These are phyloP conservation scores for Axis porcinus DNA, from an alignment of 2,113 vertebrate species.

Conservation along the genomic window DNA sequence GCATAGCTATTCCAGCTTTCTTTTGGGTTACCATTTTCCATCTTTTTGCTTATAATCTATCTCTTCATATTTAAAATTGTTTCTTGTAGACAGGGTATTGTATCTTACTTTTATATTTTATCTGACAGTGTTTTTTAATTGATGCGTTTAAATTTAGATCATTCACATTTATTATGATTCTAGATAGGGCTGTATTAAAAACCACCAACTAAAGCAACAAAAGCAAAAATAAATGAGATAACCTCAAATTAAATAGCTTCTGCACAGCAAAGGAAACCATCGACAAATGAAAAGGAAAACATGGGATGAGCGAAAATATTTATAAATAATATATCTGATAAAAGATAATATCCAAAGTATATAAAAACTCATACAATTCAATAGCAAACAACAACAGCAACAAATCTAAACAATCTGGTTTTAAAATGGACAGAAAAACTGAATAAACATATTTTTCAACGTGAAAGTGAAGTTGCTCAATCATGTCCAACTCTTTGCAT, in stretches of 20 bases:
- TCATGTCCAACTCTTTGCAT: no score
- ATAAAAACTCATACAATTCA: neutral
- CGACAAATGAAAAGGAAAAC: neutral
- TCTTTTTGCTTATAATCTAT: neutral
- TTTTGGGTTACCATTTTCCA: neutral
- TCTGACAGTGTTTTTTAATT: neutral
- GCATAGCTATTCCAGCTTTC: neutral
- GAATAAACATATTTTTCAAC: neutral
- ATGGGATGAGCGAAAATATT: neutral
- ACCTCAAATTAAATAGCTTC: neutral
- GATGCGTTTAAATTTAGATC: neutral
- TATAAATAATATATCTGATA: neutral
- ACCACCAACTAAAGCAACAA: neutral
- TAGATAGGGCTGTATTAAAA: neutral
- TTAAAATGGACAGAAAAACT: neutral
- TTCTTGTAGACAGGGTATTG: neutral
- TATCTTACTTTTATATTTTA: neutral
- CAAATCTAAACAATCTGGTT: neutral
- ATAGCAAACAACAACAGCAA: neutral
- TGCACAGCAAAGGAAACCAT: neutral
- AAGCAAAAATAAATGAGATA: neutral
- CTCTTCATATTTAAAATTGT: neutral
- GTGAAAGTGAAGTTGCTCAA: no score
- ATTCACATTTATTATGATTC: neutral
- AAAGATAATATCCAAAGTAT: neutral